phyloP scores from a whole-genome alignment of 1,140 invertebrate species.

The Drosophila busckii region DNA sequence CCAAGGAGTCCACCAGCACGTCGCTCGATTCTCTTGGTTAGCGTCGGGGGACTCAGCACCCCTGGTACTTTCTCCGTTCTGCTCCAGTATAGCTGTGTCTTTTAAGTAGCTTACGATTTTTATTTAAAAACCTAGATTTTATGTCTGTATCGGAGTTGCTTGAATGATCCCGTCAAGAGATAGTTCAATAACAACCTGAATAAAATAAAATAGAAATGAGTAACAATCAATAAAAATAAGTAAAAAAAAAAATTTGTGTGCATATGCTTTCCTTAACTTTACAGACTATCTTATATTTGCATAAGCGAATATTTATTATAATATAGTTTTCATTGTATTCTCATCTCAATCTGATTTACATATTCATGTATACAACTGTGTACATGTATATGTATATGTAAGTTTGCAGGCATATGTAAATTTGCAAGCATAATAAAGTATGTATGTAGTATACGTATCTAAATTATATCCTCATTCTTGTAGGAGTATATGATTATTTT shows the following conservation, averaged over 20 bases:
- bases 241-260: not conserved
- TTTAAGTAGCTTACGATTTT: slow-evolving; percentile 45
- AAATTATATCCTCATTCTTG: too few relatives aligned
- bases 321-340: too few relatives aligned
- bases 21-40: slow-evolving; percentile 78
- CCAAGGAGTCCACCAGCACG: slow-evolving; percentile 85
- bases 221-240: not conserved
- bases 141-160: too few relatives aligned
- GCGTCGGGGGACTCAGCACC: slow-evolving; percentile 79
- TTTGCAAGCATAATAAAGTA: not conserved
- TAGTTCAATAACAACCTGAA: not conserved
- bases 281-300: too few relatives aligned
- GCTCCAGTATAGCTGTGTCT: slow-evolving; percentile 78
- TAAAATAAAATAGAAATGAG: slow-evolving; percentile 1
- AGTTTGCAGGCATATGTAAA: not conserved
- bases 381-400: not conserved
- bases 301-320: too few relatives aligned
- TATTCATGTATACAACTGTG: too few relatives aligned
- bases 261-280: too few relatives aligned
- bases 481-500: too few relatives aligned
- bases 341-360: too few relatives aligned
- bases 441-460: not conserved
- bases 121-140: slow-evolving; percentile 39
- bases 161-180: too few relatives aligned
- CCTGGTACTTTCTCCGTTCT: slow-evolving; percentile 78